Percentiles rank a stretch among this genome's conserved stretches.
phyloP scores from a whole-genome alignment of 37 sponge, comb jelly and placozoan genomes.

The Haliclona indistincta region DNA sequence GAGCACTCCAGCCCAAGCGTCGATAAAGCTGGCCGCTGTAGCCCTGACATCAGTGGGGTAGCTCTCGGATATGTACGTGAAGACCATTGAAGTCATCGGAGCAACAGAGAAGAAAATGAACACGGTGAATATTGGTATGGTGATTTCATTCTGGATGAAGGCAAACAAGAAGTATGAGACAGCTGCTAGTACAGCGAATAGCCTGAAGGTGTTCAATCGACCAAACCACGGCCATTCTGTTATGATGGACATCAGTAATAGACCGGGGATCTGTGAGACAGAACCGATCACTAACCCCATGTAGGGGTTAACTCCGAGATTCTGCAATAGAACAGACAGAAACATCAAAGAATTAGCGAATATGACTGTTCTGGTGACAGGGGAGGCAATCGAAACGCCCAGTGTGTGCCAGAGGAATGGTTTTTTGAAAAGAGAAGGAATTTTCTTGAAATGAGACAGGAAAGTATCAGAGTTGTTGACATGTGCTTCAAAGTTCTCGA shows the following conservation, averaged over 20 bases:
- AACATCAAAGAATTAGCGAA: slow-evolving; percentile 33
- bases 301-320: slow-evolving; percentile 21
- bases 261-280: slow-evolving; percentile 48
- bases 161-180: slow-evolving; percentile 26
- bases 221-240: slow-evolving; percentile 58
- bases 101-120: slow-evolving; percentile 42
- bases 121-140: slow-evolving; percentile 22
- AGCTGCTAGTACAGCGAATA: slow-evolving; percentile 22
- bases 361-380: slow-evolving; percentile 2
- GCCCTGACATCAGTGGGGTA: slow-evolving; percentile 46
- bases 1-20: not conserved
- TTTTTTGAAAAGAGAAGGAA: slow-evolving; percentile 34
- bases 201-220: slow-evolving; percentile 34
- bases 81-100: slow-evolving; percentile 17
- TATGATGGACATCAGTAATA: slow-evolving; percentile 44
- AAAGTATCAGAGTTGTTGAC: not conserved
- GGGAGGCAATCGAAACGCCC: no score
- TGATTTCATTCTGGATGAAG: slow-evolving; percentile 15
- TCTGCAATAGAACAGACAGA: not conserved
- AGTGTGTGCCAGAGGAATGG: slow-evolving; percentile 37
- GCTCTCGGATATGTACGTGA: slow-evolving; percentile 37
- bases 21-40: not conserved
- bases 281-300: slow-evolving; percentile 23
- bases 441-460: not conserved
- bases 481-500: not conserved